Conservation (phyloP, 2,113 vertebrate genomes). For the Prionailurus viverrinus region DNA sequence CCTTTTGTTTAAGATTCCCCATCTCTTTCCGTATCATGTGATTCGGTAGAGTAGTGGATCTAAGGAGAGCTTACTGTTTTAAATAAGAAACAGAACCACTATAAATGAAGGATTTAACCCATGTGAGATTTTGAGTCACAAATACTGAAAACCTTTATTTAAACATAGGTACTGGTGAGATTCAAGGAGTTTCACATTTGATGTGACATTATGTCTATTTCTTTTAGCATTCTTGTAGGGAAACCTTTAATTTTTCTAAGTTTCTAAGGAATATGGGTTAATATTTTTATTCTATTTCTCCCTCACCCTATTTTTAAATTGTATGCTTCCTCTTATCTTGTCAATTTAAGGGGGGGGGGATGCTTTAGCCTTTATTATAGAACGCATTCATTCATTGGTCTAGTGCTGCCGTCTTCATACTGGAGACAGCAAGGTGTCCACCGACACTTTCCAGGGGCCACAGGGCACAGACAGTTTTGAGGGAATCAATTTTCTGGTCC, state of each 20-base stretch:
- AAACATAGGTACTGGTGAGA: neutral
- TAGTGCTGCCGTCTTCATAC: neutral
- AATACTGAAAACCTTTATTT: conserved; percentile 44
- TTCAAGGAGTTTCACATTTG: conserved; percentile 25
- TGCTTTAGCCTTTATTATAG: neutral
- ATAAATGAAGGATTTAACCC: conserved; percentile 66
- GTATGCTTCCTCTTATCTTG: neutral
- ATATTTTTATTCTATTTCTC: neutral
- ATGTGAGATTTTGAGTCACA: conserved; percentile 69
- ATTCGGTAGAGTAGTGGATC: conserved; percentile 44
- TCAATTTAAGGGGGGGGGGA: neutral
- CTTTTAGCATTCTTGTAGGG: conserved; percentile 12
- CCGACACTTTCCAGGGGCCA: neutral
- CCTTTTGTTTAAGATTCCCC: conserved; percentile 71
- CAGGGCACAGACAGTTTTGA: neutral
- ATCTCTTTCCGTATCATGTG: conserved; percentile 52
- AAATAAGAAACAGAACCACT: conserved; percentile 80
- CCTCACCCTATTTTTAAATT: neutral
- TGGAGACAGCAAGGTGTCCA: neutral
- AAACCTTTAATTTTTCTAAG: conserved; percentile 30
- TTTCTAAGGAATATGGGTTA: neutral
- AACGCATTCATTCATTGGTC: neutral
- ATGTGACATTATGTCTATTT: neutral
- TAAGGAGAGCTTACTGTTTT: conserved; percentile 70
- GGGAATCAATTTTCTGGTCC: neutral